Evolutionary conservation across 2,888 invertebrate genomes (phyloP), one percentile per base, ranked within the genome.

Genomic region (Biston stratarius): DNA sequence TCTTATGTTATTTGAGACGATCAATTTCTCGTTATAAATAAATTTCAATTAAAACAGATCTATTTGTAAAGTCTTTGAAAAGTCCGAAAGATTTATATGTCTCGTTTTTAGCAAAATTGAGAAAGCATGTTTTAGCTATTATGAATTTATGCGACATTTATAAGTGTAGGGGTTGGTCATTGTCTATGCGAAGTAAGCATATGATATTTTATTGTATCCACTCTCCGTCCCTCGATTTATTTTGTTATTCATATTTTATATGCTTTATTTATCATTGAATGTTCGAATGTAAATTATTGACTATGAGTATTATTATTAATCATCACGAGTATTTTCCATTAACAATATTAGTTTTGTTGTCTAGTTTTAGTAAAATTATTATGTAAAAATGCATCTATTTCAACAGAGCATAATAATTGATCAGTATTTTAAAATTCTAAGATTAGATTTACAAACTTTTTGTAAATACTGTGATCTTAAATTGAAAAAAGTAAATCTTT

Each of bases 211-310:
- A 61, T 51, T 47, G 42, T 65, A 58, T 48, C 62, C 38, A 52
- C 44, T 62, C 53, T 67, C 67, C 67, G 67, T 67, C 67, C 67
- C 62, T 59, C 14, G 40, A 59, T 62, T 59, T 53, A 38, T 47
- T 62, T 62, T 24, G n/a, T 6, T 48, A 47, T 44, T 36, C 53
- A 33, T 57, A 58, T 14, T 64, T 12, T 53, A 7, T 55, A 42
- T 24, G 24, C 15, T 38, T 52, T 38, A 55, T 61, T 36, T 9
- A 56, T 55, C 52, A 48, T 60, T 40, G 12, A 44, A 49, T 53
- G 40, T 5, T 14, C 7, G 60, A 38, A 8, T 40, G 6, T 60
- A 24, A 24, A 24, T 24, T 24, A 24, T 24, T 24, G 24, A 24
- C 24, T 24, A 24, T 24, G 24, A 60, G 7, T 56, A 44, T 33